Evolutionary conservation across 2,113 vertebrate species (phyloP).

Genomic region (Podarcis muralis): DNA sequence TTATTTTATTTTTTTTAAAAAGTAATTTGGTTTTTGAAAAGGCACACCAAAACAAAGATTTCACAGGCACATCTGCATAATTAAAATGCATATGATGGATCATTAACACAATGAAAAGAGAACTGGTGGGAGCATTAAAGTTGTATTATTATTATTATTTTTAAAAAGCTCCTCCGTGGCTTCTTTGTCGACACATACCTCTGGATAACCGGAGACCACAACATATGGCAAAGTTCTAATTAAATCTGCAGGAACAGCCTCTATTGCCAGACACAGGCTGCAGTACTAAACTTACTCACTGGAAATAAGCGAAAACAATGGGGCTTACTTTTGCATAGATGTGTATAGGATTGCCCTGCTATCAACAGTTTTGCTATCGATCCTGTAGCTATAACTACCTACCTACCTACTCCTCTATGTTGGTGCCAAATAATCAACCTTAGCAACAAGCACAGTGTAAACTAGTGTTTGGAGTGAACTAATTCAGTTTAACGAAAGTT

Average conservation of each 20-base stretch:
- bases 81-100: background rate
- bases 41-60: background rate
- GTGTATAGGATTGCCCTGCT: background rate
- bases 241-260: background rate
- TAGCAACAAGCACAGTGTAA: background rate
- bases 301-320: background rate
- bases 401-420: background rate
- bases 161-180: background rate
- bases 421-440: background rate
- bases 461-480: too few relatives aligned
- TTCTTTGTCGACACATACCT: background rate
- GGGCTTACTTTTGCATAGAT: background rate
- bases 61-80: background rate
- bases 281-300: too few relatives aligned
- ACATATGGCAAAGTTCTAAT: background rate
- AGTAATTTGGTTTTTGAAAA: background rate
- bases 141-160: background rate
- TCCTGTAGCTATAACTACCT: too few relatives aligned
- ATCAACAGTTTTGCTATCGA: too few relatives aligned
- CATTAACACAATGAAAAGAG: background rate
- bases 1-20: background rate
- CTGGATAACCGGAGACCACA: background rate
- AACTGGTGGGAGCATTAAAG: background rate
- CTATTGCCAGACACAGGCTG: background rate
- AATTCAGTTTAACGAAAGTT: too few relatives aligned